phyloP scores from a whole-genome alignment of 2,797 vertebrate genomes.

The Allobates femoralis region DNA sequence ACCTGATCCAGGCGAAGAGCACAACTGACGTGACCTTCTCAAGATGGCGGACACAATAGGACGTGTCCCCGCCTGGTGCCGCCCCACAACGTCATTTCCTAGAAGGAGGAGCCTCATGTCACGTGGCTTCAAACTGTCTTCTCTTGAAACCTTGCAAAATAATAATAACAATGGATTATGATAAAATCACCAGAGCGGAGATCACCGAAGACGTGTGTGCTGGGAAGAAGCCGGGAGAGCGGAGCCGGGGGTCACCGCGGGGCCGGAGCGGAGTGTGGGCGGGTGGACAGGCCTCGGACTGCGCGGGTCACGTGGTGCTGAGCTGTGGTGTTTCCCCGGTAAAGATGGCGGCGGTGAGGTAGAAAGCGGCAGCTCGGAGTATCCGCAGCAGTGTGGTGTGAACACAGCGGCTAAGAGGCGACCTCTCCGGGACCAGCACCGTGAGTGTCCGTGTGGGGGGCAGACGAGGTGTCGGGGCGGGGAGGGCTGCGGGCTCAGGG shows the following conservation, averaged over 20 bases:
- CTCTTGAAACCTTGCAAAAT: conserved; percentile 52
- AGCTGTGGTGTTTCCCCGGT: conserved; percentile 82
- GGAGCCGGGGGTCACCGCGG: not conserved
- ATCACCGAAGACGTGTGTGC: not conserved
- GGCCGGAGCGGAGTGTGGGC: not conserved
- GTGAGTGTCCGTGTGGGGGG: conserved; percentile 47
- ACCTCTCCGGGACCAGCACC: conserved; percentile 49
- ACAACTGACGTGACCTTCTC: conserved; percentile 43
- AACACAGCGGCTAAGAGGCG: conserved; percentile 62
- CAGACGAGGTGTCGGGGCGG: conserved; percentile 6
- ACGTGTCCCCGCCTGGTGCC: not conserved
- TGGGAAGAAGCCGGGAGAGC: not conserved
- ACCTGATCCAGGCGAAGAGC: conserved; percentile 1
- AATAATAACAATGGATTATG: conserved; percentile 50
- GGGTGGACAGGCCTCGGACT: conserved; percentile 25
- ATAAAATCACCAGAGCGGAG: not conserved
- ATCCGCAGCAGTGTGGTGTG: conserved; percentile 67
- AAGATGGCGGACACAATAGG: conserved; percentile 19
- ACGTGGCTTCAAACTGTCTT: conserved; percentile 49
- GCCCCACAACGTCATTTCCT: conserved; percentile 43
- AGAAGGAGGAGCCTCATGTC: conserved; percentile 4
- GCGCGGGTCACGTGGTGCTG: conserved; percentile 85
- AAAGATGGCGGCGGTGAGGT: conserved; percentile 94
- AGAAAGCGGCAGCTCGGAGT: conserved; percentile 83
- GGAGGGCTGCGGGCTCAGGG: not conserved